A percentile compares a stretch with the other conserved stretches of the same genome.
phyloP scores from a whole-genome alignment of 2,888 invertebrate genomes.

The Anticlea derivata region DNA sequence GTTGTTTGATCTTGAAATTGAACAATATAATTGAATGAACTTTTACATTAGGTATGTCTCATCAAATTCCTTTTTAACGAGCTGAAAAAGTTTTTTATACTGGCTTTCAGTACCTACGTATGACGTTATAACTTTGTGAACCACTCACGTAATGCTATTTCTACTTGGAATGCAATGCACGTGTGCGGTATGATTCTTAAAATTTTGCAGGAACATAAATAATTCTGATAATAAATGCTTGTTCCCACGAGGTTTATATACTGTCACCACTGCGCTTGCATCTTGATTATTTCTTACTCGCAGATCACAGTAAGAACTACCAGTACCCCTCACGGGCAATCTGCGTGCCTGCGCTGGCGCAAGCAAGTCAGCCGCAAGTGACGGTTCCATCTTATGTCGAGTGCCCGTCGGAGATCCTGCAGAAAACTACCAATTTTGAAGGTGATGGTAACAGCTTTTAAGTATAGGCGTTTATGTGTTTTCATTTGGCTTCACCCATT shows the following conservation, averaged over 20 bases:
- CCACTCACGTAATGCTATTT: too few species aligned
- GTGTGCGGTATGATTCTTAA: too few species aligned
- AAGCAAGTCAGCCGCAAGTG: conserved; percentile 12
- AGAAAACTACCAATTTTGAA: conserved; percentile 71
- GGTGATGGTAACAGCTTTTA: conserved; percentile 42
- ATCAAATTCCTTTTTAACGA: not conserved
- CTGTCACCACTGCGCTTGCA: too few species aligned
- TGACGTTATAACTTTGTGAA: too few species aligned
- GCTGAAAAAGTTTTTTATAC: too few species aligned
- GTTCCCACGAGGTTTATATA: too few species aligned
- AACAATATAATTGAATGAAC: conserved; percentile 15
- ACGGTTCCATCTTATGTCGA: conserved; percentile 56
- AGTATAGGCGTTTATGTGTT: too few species aligned
- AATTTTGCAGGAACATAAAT: too few species aligned
- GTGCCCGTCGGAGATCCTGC: conserved; percentile 63
- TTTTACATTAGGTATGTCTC: not conserved
- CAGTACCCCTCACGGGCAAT: conserved; percentile 4
- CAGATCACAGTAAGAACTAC: conserved; percentile 11
- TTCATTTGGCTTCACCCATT: too few species aligned
- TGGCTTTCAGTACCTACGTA: too few species aligned
- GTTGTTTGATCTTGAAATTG: conserved; percentile 19
- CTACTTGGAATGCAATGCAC: too few species aligned
- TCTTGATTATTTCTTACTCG: not conserved
- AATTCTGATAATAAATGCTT: too few species aligned
- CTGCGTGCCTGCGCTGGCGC: not conserved